Conservation (phyloP, 1,140 invertebrate species). For the Popillia japonica region DNA sequence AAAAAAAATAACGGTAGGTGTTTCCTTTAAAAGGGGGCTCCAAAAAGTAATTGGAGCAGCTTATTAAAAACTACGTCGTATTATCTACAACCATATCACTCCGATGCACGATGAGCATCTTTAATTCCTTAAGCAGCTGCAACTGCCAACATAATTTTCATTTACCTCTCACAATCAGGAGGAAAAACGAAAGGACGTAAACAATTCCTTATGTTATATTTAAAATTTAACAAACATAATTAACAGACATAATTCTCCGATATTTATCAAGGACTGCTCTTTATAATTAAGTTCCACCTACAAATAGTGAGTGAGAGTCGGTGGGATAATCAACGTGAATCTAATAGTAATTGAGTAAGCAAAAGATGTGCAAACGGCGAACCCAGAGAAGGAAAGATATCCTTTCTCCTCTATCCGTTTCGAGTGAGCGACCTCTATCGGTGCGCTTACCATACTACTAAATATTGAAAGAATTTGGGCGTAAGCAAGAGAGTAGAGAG, state of each 20-base stretch:
- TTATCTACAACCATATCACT: too few species aligned
- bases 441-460: conserved; percentile 29
- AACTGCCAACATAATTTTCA: background rate
- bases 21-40: too few species aligned
- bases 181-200: background rate
- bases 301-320: conserved; percentile 28
- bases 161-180: background rate
- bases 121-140: background rate
- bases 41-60: too few species aligned
- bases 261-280: conserved; percentile 28
- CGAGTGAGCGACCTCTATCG: conserved; percentile 14
- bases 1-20: too few species aligned
- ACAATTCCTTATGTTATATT: conserved; percentile 17
- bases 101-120: too few species aligned
- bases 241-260: conserved; percentile 35
- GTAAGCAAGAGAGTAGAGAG: conserved; percentile 41
- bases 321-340: conserved; percentile 22
- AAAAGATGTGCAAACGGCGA: conserved; percentile 38
- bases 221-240: conserved; percentile 36
- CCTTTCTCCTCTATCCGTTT: conserved; percentile 18
- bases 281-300: conserved; percentile 38
- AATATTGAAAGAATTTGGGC: conserved; percentile 43
- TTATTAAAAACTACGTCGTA: too few species aligned
- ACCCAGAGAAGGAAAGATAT: conserved; percentile 20
- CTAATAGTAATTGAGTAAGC: conserved; percentile 38